Evolutionary conservation across 2,113 vertebrate genomes (phyloP), one percentile per base, ranked within the genome.

Genomic region (Hypocryptadius cinnamomeus): DNA sequence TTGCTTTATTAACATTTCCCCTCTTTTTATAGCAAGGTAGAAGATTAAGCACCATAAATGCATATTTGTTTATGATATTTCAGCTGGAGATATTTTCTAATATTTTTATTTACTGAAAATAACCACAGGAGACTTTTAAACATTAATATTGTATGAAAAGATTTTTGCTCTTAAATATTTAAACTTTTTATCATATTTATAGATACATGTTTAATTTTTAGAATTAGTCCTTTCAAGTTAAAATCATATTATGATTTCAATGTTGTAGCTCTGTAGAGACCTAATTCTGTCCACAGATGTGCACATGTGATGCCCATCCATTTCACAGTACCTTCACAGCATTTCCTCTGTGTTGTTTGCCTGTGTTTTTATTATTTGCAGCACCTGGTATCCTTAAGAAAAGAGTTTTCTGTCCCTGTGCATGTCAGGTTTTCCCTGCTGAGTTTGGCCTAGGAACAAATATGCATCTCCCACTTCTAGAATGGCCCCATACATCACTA

Each of bases 11-110:
- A 80, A 39, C 25, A 40, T 95, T 96, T 68, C 37, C 14, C 17
- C 39, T 45, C 42, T 68, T 80, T 94, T 91, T 78, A 47, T 82
- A 24, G 73, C 73, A 64, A 70, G 21, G 13, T 83, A 80, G 79
- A 92, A 77, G 35, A 69, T 65, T 53, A 48, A 33, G 66, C 33
- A 66, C 27, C 21, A 35, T 39, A 28, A 94, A 48, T 82, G 5
- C 11, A 45, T 73, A 94, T 96, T 96, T 77, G 78, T 92, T 94
- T 79, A 92, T 82, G 66, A 48, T 88, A 68, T 96, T 96, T 97
- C 87, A 90, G 82, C 40, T 90, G 57, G n/a, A 79, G 87, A 78
- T 27, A 5, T 54, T 80, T 91, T 78, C 80, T 2, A 13, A 24
- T 72, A 47, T 73, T 81, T 92, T 85, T 93, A 66, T 88, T 93